Base-by-base conservation (phyloP, 2,888 invertebrate species). In the Ellobium chinense region DNA sequence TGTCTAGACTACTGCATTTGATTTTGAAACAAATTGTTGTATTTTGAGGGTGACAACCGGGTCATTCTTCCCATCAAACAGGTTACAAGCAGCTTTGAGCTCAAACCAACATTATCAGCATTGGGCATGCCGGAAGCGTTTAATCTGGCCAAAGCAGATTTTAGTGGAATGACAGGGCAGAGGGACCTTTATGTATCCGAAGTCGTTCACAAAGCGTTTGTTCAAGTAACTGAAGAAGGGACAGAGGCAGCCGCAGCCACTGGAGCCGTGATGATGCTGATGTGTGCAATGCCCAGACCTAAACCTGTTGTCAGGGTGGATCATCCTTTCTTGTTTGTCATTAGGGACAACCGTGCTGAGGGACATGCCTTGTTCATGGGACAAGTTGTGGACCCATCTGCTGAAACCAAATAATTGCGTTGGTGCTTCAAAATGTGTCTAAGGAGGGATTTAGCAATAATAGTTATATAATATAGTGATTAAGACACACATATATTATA, bases 171-270 rank as follows among this genome's bases (percentile, higher is more conserved):
- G 63, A 90, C 92, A 68, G 87, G 86, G 36, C 82, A 83, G 14
- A 80, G 77, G 0, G 80, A 85, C 18, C 70, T 91, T n/a, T 89
- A 78, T 79, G 87, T 92, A 3, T 89, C 89, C 3, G 81, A 88
- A 54, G 88, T 91, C 1, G 77, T 89, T 21, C 92, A 92, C 83
- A 91, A 92, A 84, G 91, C 92, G 4, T 91, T 91, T 80, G 85
- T 92, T 34, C 90, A 92, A 63, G 91, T 92, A 0, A 91, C 90
- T 76, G 92, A 92, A 78, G 90, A 92, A 72, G 92, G 92, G 0
- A 88, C 90, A 1, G 91, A 91, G 74, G 92, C 92, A 1, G 91
- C 92, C 7, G 91, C 91, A 5, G 90, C 92, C 5, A 91, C 88
- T 14, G 89, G 80, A 29, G 86, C 82, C 0, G 81, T 83, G 0